These are phyloP conservation scores for Mesoligia furuncula DNA, from an alignment of 2,888 invertebrate genomes.

Conservation along the genomic window DNA sequence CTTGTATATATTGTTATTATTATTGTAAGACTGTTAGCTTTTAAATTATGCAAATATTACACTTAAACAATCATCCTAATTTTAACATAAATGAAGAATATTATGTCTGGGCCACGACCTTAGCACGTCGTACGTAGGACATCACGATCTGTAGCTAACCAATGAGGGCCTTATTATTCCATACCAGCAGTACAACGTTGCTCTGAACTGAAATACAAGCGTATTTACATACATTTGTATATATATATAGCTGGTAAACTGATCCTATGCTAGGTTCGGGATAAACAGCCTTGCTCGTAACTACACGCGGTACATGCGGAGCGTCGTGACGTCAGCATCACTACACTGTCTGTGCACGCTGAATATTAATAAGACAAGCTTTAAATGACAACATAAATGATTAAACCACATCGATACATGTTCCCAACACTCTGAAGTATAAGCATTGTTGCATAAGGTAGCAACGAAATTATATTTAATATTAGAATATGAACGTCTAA, in stretches of 20 bases:
- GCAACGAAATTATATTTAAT: neutral
- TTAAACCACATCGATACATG: neutral
- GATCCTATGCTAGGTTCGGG: neutral
- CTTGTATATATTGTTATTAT: too few species aligned
- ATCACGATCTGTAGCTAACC: neutral
- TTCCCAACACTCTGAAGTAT: neutral
- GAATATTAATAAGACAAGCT: neutral
- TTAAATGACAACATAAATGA: neutral
- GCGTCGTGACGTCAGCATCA: neutral
- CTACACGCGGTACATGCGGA: neutral
- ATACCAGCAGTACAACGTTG: neutral
- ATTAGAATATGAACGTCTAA: neutral
- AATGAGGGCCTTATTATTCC: constrained; percentile 1
- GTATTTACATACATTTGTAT: constrained; percentile 20
- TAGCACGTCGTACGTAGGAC: neutral
- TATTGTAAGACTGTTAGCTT: too few species aligned
- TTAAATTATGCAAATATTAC: too few species aligned
- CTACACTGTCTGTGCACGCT: neutral
- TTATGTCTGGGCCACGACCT: neutral
- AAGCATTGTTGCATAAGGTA: neutral
- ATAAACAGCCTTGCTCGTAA: neutral
- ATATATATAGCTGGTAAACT: neutral
- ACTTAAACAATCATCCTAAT: neutral
- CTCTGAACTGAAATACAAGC: neutral
- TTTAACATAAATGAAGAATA: neutral